These are phyloP conservation scores for Malacoraja senta DNA, from an alignment of 2,797 vertebrate genomes.

Conservation along the genomic window DNA sequence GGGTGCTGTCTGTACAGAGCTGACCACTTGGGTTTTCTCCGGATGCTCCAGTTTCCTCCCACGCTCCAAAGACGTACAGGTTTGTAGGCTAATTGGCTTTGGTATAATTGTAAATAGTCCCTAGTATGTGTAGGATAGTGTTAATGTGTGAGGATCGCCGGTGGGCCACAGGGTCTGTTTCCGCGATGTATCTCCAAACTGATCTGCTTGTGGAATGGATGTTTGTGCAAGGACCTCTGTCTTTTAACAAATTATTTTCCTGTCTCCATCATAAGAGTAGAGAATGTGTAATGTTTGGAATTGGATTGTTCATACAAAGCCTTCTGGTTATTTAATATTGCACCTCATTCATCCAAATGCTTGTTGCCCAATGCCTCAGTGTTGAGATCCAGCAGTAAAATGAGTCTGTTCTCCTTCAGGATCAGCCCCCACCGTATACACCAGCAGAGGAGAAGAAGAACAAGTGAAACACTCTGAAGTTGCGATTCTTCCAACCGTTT, in stretches of 20 bases:
- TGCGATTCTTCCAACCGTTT: neutral
- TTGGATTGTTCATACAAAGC: neutral
- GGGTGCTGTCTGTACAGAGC: too few species aligned
- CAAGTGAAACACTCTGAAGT: conserved; percentile 47
- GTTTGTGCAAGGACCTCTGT: neutral
- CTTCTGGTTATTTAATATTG: neutral
- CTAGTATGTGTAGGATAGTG: too few species aligned
- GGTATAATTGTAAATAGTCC: too few species aligned
- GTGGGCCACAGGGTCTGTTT: too few species aligned
- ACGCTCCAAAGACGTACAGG: too few species aligned
- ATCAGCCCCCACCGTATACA: conserved; percentile 77
- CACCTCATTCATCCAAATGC: neutral
- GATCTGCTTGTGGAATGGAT: neutral
- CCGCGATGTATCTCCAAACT: too few species aligned
- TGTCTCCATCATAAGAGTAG: too few species aligned
- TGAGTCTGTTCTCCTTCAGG: conserved; percentile 53
- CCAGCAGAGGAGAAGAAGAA: conserved; percentile 75
- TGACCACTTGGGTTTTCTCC: too few species aligned
- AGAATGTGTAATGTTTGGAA: neutral
- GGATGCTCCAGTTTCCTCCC: too few species aligned
- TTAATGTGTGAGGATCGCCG: too few species aligned
- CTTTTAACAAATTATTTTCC: neutral
- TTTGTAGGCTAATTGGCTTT: too few species aligned
- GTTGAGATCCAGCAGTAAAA: neutral
- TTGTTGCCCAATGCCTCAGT: neutral